A percentile compares a stretch with the other conserved stretches of the same genome.
phyloP scores from a whole-genome alignment of 2,797 vertebrate species.

The Acrossocheilus wenchowensis region DNA sequence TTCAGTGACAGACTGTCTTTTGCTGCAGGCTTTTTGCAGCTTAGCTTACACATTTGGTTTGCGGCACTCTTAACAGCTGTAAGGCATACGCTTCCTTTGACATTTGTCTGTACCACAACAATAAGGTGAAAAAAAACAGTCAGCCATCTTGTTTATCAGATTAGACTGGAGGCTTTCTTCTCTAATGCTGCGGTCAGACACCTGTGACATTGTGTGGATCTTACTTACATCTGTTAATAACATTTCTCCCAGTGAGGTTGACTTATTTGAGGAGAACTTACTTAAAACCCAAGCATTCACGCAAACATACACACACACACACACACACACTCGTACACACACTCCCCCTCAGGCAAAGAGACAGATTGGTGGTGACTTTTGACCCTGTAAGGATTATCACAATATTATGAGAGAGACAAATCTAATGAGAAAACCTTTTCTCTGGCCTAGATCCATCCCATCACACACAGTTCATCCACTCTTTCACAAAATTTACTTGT shows the following conservation, averaged over 20 bases:
- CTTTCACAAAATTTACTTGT: slow-evolving; percentile 37
- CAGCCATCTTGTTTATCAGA: slow-evolving; percentile 17
- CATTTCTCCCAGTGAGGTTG: background rate
- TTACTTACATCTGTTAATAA: slow-evolving; percentile 24
- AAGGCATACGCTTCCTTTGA: slow-evolving; percentile 18
- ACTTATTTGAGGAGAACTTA: slow-evolving; percentile 21
- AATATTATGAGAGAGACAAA: slow-evolving; percentile 57
- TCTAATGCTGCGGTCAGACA: slow-evolving; percentile 26
- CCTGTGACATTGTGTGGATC: slow-evolving; percentile 22
- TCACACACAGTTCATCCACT: slow-evolving; percentile 44
- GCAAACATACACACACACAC: slow-evolving; percentile 8
- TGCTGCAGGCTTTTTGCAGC: slow-evolving; percentile 27
- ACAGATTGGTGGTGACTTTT: slow-evolving; percentile 46
- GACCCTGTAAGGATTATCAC: slow-evolving; percentile 59
- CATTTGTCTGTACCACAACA: slow-evolving; percentile 19
- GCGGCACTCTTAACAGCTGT: slow-evolving; percentile 25
- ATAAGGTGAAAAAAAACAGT: background rate
- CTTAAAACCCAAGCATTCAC: slow-evolving; percentile 11
- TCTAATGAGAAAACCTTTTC: slow-evolving; percentile 54
- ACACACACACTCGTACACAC: slow-evolving; percentile 5
- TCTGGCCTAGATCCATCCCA: slow-evolving; percentile 48
- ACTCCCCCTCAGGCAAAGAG: slow-evolving; percentile 20
- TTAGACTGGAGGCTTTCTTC: slow-evolving; percentile 21
- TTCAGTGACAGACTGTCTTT: slow-evolving; percentile 30
- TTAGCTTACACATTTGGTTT: slow-evolving; percentile 33